Conservation (phyloP, 2,113 vertebrate species). For the Ammospiza nelsoni region DNA sequence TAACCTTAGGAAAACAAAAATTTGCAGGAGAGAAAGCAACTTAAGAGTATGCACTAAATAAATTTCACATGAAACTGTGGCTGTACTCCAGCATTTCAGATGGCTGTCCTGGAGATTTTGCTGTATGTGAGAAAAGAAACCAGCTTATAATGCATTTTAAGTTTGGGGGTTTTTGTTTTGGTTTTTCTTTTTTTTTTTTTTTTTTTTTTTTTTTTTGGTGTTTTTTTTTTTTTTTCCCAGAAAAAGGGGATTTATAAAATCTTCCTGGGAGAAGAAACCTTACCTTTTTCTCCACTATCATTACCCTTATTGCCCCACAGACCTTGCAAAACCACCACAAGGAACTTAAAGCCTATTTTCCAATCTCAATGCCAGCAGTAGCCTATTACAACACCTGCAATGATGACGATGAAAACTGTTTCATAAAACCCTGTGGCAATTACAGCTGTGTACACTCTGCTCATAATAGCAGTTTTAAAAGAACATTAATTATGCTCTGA, state of each 20-base stretch:
- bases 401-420: background rate
- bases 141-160: background rate
- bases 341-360: background rate
- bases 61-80: background rate
- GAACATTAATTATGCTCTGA: background rate
- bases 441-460: background rate
- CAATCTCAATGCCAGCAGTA: background rate
- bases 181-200: background rate
- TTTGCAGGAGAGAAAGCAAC: background rate
- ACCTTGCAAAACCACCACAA: background rate
- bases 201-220: background rate
- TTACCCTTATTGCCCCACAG: background rate
- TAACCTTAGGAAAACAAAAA: background rate
- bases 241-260: background rate
- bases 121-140: background rate
- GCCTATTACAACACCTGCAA: background rate
- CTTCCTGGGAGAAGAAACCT: background rate
- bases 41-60: background rate
- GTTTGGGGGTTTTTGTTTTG: background rate
- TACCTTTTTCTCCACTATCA: background rate
- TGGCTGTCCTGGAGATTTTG: background rate
- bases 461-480: background rate
- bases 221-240: background rate
- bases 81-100: background rate
- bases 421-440: background rate